Conservation (phyloP, 2,797 vertebrate species). For the Hipposideros larvatus region DNA sequence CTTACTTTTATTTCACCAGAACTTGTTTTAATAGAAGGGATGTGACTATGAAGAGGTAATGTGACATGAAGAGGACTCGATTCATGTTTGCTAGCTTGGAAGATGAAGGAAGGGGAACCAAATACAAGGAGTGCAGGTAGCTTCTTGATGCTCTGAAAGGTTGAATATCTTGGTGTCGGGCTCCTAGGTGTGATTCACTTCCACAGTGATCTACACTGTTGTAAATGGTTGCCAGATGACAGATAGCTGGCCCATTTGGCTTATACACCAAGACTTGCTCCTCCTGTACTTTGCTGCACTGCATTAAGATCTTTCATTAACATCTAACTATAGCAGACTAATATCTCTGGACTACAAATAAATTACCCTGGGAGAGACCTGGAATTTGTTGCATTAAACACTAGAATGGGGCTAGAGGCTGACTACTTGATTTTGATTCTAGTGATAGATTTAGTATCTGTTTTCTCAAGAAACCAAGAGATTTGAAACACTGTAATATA, state of each 20-base stretch:
- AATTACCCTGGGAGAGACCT: slow-evolving; percentile 11
- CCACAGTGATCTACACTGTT: no score
- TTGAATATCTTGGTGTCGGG: no score
- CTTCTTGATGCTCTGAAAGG: no score
- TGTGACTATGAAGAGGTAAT: no score
- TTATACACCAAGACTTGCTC: background rate
- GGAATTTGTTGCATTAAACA: slow-evolving; percentile 45
- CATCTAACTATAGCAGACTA: background rate
- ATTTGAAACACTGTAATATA: background rate
- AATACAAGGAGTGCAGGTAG: no score
- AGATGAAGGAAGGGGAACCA: no score
- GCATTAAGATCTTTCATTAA: slow-evolving; percentile 58
- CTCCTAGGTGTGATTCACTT: no score
- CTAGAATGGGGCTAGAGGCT: background rate
- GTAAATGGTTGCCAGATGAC: background rate
- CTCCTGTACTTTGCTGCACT: background rate
- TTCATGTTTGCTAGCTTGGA: no score
- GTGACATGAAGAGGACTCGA: no score
- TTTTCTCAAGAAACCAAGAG: slow-evolving; percentile 56
- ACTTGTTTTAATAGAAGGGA: background rate
- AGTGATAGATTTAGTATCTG: slow-evolving; percentile 50
- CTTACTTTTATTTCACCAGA: background rate
- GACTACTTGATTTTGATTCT: slow-evolving; percentile 35
- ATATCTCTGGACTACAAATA: slow-evolving; percentile 60
- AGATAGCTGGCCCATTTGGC: background rate